A percentile compares a stretch with the other conserved stretches of the same genome.
These are phyloP conservation scores for Euzetes globulus DNA, from an alignment of 2,888 invertebrate species.

Conservation along the genomic window DNA sequence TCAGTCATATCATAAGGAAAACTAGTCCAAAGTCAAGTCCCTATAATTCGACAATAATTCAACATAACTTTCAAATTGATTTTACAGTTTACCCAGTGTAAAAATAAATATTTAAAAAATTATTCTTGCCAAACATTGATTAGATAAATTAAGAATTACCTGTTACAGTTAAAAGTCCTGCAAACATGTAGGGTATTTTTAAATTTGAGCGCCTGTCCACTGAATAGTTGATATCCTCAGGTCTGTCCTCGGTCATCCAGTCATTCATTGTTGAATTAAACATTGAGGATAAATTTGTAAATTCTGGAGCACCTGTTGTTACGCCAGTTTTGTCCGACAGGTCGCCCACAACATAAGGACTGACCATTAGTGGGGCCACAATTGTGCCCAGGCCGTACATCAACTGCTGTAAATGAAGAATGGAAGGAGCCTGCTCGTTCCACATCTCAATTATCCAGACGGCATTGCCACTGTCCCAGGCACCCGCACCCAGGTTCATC, in stretches of 20 bases:
- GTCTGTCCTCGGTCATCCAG: too few species aligned
- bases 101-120: too few species aligned
- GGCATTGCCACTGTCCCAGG: conserved; percentile 14
- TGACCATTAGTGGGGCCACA: conserved; percentile 24
- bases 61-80: too few species aligned
- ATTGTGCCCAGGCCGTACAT: conserved; percentile 34
- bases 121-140: too few species aligned
- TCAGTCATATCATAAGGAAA: too few species aligned
- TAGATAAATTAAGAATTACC: neutral
- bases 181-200: neutral
- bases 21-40: too few species aligned
- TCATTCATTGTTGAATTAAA: neutral
- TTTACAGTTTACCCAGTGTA: too few species aligned
- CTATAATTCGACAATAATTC: too few species aligned
- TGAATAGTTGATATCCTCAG: neutral
- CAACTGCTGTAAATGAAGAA: conserved; percentile 33
- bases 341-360: conserved; percentile 21
- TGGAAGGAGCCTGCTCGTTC: neutral
- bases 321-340: neutral
- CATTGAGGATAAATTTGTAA: neutral
- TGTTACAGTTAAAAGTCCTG: neutral
- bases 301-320: neutral
- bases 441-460: conserved; percentile 35
- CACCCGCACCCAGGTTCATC: conserved; percentile 16
- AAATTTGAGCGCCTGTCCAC: neutral